Evolutionary conservation across 2,113 vertebrate genomes (phyloP).

Genomic region (Regulus satrapa): DNA sequence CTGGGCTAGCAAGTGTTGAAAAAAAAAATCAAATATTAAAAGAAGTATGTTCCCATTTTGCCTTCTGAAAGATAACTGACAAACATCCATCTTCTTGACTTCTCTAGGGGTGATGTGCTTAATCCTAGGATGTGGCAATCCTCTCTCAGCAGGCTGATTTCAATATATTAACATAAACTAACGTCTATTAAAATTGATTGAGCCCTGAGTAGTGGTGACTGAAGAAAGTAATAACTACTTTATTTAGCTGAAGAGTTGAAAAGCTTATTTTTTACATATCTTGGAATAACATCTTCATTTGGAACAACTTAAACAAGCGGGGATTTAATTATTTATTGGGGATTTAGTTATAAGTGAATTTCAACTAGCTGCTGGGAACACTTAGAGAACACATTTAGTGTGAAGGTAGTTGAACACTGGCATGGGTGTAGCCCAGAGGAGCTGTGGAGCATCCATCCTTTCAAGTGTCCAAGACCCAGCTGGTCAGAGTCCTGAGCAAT

Average conservation of each 20-base stretch:
- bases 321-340: too few species aligned
- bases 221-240: not conserved
- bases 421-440: accelerated
- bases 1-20: not conserved
- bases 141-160: not conserved
- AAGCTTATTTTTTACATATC: not conserved
- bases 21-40: not conserved
- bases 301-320: not conserved
- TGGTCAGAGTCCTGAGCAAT: not conserved
- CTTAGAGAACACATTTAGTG: not conserved
- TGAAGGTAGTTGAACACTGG: not conserved
- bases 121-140: not conserved
- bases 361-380: not conserved
- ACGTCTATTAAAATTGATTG: not conserved
- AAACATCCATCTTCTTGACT: not conserved
- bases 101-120: not conserved
- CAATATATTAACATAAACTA: not conserved
- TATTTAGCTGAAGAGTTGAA: not conserved
- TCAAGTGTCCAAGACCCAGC: not conserved
- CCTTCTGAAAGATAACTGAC: not conserved
- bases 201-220: not conserved
- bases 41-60: not conserved
- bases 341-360: not conserved
- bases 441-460: not conserved
- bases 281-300: not conserved